Evolutionary conservation across 2,797 vertebrate genomes (phyloP), one percentile per base, ranked within the genome.

Genomic region (Pteronotus mesoamericanus): DNA sequence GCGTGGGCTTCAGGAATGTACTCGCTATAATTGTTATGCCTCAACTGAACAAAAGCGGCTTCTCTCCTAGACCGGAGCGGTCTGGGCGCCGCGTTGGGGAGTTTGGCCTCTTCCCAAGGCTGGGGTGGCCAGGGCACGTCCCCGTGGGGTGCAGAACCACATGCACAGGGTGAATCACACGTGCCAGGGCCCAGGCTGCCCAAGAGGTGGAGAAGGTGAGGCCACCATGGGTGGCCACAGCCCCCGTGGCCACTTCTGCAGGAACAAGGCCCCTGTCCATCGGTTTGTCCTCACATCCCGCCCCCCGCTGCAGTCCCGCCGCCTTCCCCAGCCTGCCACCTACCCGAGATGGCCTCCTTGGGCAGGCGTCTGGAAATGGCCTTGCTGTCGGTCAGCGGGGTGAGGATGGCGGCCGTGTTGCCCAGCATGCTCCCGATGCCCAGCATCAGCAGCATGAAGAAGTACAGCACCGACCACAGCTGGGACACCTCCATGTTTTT

Each of bases 391-490:
- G 98, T 98, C 39, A 99, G 98, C 0, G 99, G 99, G 0, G 99
- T 99, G 97, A 99, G 99, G 97, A 99, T 99, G 91, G 99, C 99
- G 0, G 99, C 99, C 0, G 99, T 96, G 77, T 99, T 99, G 1
- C 99, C 99, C 98, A 99, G 97, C 99, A 99, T 99, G 98, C 99
- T 99, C 44, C 99, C 99, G 1, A 99, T 98, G 32, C 99, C 99
- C 98, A 99, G 96, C 97, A 99, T 98, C 95, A 99, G 97, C 84
- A 99, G 98, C 99, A 99, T 99, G 92, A 98, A 0, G 90, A 99
- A 99, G 98, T 99, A 99, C 2, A 99, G 98, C 84, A 99, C 98
- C 0, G 99, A 99, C 99, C 99, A 99, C 44, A 99, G 97, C 98
- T 99, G 99, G 5, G 99, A 97, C 74, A 99, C 92, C 0, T 99